These are phyloP conservation scores for Berghia stephanieae DNA, from an alignment of 1,140 invertebrate genomes.

Conservation along the genomic window DNA sequence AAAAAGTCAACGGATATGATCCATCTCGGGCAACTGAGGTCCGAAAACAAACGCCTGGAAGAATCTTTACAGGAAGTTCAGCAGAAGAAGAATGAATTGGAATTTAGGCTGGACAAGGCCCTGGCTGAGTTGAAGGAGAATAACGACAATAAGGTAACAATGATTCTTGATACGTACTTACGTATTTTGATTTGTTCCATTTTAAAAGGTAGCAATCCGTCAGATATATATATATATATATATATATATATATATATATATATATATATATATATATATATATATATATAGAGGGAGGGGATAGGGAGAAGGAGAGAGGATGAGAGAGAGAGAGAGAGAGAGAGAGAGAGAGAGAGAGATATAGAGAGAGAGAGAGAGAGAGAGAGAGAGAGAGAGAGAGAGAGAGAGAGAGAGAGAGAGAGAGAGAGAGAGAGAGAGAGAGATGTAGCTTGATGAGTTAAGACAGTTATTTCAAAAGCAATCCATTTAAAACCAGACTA, in stretches of 20 bases:
- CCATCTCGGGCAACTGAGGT: background rate
- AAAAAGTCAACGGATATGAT: slow-evolving; percentile 11
- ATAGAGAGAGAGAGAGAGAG: background rate
- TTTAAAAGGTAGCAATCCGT: slow-evolving; percentile 35
- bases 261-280: background rate
- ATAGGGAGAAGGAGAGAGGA: background rate
- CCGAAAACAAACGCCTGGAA: slow-evolving; percentile 17
- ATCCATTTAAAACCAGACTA: background rate
- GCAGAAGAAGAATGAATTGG: slow-evolving; percentile 22
- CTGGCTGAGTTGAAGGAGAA: background rate
- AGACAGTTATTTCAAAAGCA: background rate
- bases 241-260: slow-evolving; percentile 11
- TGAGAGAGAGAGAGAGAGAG: background rate
- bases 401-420: background rate
- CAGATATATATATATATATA: too few relatives aligned
- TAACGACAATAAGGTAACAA: background rate
- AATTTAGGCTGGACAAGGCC: slow-evolving; percentile 17
- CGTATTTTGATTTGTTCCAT: slow-evolving; percentile 31
- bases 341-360: background rate
- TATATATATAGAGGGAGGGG: background rate
- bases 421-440: background rate
- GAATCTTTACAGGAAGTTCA: slow-evolving; percentile 10
- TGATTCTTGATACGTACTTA: background rate
- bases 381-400: background rate
- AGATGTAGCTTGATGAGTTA: background rate